Conservation (phyloP, 2,888 invertebrate species). For the Trichopria drosophilae region DNA sequence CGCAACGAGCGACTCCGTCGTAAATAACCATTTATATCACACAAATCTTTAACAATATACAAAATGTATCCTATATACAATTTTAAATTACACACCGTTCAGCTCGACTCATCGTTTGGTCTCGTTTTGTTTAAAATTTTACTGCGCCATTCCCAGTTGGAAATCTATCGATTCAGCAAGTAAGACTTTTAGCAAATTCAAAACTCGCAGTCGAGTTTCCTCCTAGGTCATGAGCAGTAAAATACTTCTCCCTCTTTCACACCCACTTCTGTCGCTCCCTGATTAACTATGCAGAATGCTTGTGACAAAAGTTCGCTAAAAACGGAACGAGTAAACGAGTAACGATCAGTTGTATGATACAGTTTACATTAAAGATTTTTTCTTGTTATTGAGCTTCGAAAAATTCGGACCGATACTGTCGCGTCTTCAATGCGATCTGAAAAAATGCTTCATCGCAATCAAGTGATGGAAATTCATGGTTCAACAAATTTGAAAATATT, state of each 20-base stretch:
- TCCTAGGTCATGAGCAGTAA: slow-evolving; percentile 18
- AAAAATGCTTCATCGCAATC: neutral
- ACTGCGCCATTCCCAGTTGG: no score
- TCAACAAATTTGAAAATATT: no score
- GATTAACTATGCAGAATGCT: slow-evolving; percentile 27
- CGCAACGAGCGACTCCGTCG: slow-evolving; percentile 27
- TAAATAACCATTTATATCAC: slow-evolving; percentile 59
- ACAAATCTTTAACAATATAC: slow-evolving; percentile 60
- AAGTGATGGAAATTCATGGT: no score
- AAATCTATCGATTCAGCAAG: no score
- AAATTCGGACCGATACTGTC: slow-evolving; percentile 41
- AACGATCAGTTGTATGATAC: slow-evolving; percentile 49
- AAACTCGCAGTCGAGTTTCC: slow-evolving; percentile 8
- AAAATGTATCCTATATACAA: slow-evolving; percentile 59
- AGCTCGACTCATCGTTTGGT: slow-evolving; percentile 19
- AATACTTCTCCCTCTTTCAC: slow-evolving; percentile 8
- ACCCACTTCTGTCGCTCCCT: slow-evolving; percentile 12
- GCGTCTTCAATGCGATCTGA: neutral
- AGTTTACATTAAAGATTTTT: slow-evolving; percentile 50
- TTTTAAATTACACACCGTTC: slow-evolving; percentile 56
- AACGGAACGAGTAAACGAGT: slow-evolving; percentile 53
- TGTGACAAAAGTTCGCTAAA: slow-evolving; percentile 46
- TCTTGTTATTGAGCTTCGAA: slow-evolving; percentile 46
- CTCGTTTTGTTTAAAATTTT: slow-evolving; percentile 4
- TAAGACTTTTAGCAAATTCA: no score